These are phyloP conservation scores for Drosophila lacertosa DNA, from an alignment of 1,140 invertebrate species.

Conservation along the genomic window DNA sequence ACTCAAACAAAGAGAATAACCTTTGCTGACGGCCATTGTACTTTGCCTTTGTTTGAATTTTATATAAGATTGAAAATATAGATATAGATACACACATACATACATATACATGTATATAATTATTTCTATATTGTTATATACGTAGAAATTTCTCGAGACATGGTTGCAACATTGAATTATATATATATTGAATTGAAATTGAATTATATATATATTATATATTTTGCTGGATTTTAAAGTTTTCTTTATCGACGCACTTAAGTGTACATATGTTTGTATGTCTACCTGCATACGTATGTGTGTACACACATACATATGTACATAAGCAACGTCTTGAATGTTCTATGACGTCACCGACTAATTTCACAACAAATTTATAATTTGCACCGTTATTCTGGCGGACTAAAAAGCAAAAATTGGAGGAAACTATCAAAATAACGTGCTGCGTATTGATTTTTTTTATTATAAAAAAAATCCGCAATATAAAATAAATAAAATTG, in stretches of 20 bases:
- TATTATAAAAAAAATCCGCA: not conserved
- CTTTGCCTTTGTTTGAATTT: not conserved
- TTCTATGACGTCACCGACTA: constrained; percentile 40
- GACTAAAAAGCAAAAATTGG: not conserved
- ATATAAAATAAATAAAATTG: not conserved
- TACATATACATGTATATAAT: not conserved
- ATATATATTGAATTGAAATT: not conserved
- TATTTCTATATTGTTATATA: too few relatives aligned
- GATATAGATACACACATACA: too few relatives aligned
- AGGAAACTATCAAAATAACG: not conserved
- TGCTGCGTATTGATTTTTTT: not conserved
- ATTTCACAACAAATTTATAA: constrained; percentile 44
- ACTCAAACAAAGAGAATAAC: constrained; percentile 22
- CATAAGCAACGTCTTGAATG: constrained; percentile 31
- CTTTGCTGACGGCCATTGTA: constrained; percentile 27
- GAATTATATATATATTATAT: not conserved
- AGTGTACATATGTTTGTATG: not conserved
- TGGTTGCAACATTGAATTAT: too few relatives aligned
- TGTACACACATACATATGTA: constrained; percentile 9
- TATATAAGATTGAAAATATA: not conserved
- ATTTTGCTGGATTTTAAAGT: too few relatives aligned
- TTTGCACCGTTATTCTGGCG: not conserved
- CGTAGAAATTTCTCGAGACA: too few relatives aligned
- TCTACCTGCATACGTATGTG: not conserved
- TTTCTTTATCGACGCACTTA: not conserved